Evolutionary conservation across 1,140 invertebrate genomes (phyloP).

Genomic region (Prorops nasuta): DNA sequence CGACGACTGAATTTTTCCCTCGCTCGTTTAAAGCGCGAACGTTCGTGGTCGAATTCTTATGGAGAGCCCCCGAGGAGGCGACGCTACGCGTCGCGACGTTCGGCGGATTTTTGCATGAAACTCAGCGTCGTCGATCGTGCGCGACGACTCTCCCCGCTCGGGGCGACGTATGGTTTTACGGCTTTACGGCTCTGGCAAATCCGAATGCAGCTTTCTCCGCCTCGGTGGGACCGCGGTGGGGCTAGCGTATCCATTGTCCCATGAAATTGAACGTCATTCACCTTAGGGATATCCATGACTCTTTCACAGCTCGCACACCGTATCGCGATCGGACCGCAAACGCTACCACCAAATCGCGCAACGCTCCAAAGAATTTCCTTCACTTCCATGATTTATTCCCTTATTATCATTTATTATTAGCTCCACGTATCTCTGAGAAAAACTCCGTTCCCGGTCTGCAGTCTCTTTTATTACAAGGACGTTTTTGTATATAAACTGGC

Average conservation of each 20-base stretch:
- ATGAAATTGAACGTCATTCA: conserved; percentile 43
- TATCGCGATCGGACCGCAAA: too few species aligned
- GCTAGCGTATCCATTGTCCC: conserved; percentile 35
- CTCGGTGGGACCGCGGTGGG: conserved; percentile 13
- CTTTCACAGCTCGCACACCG: conserved; percentile 18
- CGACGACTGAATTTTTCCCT: too few species aligned
- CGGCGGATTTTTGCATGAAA: neutral
- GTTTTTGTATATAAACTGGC: too few species aligned
- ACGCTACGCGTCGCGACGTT: neutral
- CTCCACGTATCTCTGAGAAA: conserved; percentile 8
- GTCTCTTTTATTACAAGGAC: too few species aligned
- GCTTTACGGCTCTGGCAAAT: conserved; percentile 23
- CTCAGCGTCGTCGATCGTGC: neutral
- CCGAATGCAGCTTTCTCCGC: conserved; percentile 19
- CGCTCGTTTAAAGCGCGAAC: too few species aligned
- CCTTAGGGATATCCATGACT: conserved; percentile 35
- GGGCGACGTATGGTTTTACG: conserved; percentile 24
- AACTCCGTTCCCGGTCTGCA: conserved; percentile 10
- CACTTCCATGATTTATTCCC: too few species aligned
- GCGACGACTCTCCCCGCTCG: conserved; percentile 11
- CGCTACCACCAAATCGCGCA: too few species aligned
- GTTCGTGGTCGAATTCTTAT: conserved; percentile 12
- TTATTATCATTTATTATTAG: too few species aligned
- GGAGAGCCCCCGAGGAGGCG: neutral
- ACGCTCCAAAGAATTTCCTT: conserved; percentile 14